Base-by-base conservation (phyloP, 2,888 invertebrate species). In the Trachelus tabidus region DNA sequence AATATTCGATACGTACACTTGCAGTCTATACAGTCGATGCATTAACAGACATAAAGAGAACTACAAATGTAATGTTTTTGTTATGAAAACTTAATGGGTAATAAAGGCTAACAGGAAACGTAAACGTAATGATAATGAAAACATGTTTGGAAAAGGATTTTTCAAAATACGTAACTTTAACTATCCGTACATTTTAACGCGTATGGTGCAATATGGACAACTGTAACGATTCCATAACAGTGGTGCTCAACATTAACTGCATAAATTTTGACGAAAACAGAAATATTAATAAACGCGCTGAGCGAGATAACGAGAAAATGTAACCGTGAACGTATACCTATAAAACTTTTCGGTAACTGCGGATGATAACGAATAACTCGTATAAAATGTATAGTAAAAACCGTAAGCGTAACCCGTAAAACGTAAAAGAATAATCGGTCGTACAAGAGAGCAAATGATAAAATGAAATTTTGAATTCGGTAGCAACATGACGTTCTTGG, bases 171-270 rank as follows among this genome's bases (percentile, higher is more conserved):
- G 40, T 30, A 73, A 35, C 73, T 15, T 69, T 68, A 56, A 56
- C 56, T 77, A n/a, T 68, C 33, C 71, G 34, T 33, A 71, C 33
- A 71, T 31, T 31, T 37, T 30, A 69, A 77, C 31, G 69, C 23
- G 31, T 75, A 69, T 76, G 75, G 78, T 76, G 56, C 56, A 56
- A 56, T 2, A 23, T 56, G 76, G 75, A 76, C 81, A 76, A 75
- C 73, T 81, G 80, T 81, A 79, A 83, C 73, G 76, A 78, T 80
- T 83, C 73, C 82, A 86, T 83, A 84, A 83, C 82, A 85, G 83
- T 81, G 83, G 82, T 83, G 85, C 84, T 82, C 81, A 83, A 86
- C 84, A 80, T 81, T 73, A 83, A 84, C 82, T 83, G 83, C 82
- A 79, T 83, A 84, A 82, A 84, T 85, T 85, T 75, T 75, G 76